A percentile compares a stretch with the other conserved stretches of the same genome.
Evolutionary conservation across 2,113 vertebrate species (phyloP).

Genomic region (Bos javanicus): DNA sequence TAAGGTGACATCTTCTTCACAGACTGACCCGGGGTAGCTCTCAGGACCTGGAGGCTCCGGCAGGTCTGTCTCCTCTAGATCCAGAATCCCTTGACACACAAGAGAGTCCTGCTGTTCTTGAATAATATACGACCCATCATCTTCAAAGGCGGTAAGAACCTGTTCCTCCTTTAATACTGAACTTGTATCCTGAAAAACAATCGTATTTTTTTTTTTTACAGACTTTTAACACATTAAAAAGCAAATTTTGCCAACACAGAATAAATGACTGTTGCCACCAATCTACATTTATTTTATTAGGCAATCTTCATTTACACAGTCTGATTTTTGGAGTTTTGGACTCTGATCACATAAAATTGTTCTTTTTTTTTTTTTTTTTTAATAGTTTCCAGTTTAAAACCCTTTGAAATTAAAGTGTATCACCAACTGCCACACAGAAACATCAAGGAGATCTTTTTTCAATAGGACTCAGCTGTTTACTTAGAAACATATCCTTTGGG

Average conservation of each 20-base stretch:
- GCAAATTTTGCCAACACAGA: neutral
- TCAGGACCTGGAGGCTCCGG: conserved; percentile 84
- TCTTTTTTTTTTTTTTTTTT: neutral
- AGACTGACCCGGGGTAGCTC: conserved; percentile 90
- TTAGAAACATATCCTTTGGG: neutral
- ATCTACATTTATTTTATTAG: neutral
- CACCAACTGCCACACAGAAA: neutral
- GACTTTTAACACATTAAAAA: neutral
- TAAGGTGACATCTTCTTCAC: conserved; percentile 96
- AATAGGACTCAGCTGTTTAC: neutral
- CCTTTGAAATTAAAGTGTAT: neutral
- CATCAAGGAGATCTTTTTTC: neutral
- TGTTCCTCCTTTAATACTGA: conserved; percentile 91
- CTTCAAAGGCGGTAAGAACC: conserved; percentile 91
- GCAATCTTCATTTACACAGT: neutral
- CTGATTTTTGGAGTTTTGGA: neutral
- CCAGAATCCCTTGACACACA: conserved; percentile 85
- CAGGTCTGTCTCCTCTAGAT: conserved; percentile 86
- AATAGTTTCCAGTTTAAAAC: neutral
- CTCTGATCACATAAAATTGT: neutral
- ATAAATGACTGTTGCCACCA: neutral
- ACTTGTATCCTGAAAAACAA: conserved; percentile 83
- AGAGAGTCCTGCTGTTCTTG: conserved; percentile 85
- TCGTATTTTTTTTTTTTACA: neutral
- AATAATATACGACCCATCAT: conserved; percentile 88